phyloP scores from a whole-genome alignment of 2,797 vertebrate genomes.

The Huso huso region DNA sequence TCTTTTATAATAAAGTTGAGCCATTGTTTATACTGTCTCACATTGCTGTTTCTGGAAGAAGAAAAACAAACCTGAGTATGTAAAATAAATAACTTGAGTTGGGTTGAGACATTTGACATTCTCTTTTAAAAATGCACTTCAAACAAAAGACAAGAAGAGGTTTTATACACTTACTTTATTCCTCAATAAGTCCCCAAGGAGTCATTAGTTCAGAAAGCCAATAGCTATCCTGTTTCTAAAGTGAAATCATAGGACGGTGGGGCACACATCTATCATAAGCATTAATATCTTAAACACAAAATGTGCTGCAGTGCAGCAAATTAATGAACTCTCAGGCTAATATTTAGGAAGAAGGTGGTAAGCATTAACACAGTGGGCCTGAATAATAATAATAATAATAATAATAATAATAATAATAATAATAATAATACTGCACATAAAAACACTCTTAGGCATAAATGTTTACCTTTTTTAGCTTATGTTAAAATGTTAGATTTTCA shows the following conservation, averaged over 20 bases:
- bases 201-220: not conserved
- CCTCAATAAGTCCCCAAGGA: constrained; percentile 5
- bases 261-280: not conserved
- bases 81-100: not conserved
- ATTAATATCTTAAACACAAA: too few relatives aligned
- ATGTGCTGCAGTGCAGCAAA: too few relatives aligned
- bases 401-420: too few relatives aligned
- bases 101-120: not conserved
- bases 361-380: not conserved
- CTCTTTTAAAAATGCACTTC: constrained; percentile 1
- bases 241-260: constrained; percentile 2
- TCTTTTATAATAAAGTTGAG: constrained; percentile 87
- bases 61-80: constrained; percentile 25
- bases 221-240: not conserved
- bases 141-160: constrained; percentile 8
- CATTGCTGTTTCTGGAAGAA: constrained; percentile 45
- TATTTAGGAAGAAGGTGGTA: too few relatives aligned
- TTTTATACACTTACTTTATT: not conserved
- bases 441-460: too few relatives aligned
- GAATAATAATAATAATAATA: not conserved
- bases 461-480: too few relatives aligned
- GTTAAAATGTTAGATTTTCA: too few relatives aligned
- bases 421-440: too few relatives aligned
- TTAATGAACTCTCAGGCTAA: too few relatives aligned
- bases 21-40: constrained; percentile 73